Base-by-base conservation (phyloP, 2,113 vertebrate genomes). In the Cochlearius cochlearius region DNA sequence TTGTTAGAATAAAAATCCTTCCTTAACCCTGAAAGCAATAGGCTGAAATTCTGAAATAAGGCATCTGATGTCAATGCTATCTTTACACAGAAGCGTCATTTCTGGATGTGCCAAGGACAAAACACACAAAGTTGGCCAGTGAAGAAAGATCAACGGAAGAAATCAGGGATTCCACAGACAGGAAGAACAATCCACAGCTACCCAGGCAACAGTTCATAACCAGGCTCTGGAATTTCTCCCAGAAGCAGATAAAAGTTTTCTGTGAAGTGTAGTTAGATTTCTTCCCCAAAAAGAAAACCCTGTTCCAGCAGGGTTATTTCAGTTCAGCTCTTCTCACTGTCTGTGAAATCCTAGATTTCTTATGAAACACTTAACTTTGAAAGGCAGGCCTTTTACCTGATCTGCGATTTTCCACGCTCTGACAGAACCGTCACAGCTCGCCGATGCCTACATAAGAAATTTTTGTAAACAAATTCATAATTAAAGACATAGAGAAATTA, bases 361-460 rank as follows among this genome's bases (percentile, higher is more conserved):
- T 4, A 39, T 4, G 21, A 12, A 78, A 68, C 11, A 38, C 26
- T 77, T 21, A 8, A 27, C 1, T 3, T 59, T 52, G 74, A 23
- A 91, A 66, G 32, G 39, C 45, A 60, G 64, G 26, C 4, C 58
- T 45, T 81, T 89, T 98, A 99, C 99, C 99, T 99, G 99, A 88
- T 99, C 98, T 88, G 98, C 98, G 7, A 99, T 98, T 50, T 97
- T 98, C 99, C 99, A 99, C 8, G 99, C 98, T 81, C 98, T 98
- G 36, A 99, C 99, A 47, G 98, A 98, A 41, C 99, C 99, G 30
- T 99, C 99, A 90, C 99, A 99, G 96, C 99, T 99, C 25, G 99
- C 97, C 0, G 99, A 99, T 25, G 99, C 99, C 99, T 99, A 80
- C 0, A 47, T 2, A 66, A 93, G 79, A 68, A 71, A 79, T 86